Evolutionary conservation across 2,888 invertebrate species (phyloP), one percentile per base, ranked within the genome.

Genomic region (Cataglyphis rosenhaueri): DNA sequence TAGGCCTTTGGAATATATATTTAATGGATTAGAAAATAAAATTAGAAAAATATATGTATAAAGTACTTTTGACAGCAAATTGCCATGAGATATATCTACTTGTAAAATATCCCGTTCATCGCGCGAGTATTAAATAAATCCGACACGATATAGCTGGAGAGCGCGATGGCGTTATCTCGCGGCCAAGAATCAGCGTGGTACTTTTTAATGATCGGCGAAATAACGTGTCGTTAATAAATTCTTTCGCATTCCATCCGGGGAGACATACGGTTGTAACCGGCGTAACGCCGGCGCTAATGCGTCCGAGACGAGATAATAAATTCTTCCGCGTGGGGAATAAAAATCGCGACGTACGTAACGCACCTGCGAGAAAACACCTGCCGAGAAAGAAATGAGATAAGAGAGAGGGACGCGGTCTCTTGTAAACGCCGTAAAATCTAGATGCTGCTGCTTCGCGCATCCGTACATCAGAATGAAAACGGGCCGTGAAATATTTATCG

Each of bases 281-380:
- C 32, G 48, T 52, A 52, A 21, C 32, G 44, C 18, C 70, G 70
- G 59, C 59, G 35, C 59, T 79, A 79, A 79, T 70, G 38, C 75
- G 70, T 35, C 44, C 59, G 25, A 79, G 59, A 71, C 71, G 59
- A 59, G 71, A 79, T 79, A 79, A 79, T 79, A 79, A 79, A 79
- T 79, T 79, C 44, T 35, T 59, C 41, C 68, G 71, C 59, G 44
- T 10, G 21, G 38, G 3, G 32, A 35, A 59, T 79, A 79, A 79
- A 71, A 79, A 70, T 79, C 48, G 59, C 78, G 57, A 21, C 71
- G 21, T 79, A 79, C 78, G 44, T 65, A 64, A 86, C 71, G 78
- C 71, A 86, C 82, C 87, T 76, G 86, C 44, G 55, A 18, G 64
- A 57, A 70, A 76, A 82, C 86, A 88, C 88, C 88, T 88, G 88